Conservation (phyloP, 2,797 vertebrate species). For the Molossus molossus region DNA sequence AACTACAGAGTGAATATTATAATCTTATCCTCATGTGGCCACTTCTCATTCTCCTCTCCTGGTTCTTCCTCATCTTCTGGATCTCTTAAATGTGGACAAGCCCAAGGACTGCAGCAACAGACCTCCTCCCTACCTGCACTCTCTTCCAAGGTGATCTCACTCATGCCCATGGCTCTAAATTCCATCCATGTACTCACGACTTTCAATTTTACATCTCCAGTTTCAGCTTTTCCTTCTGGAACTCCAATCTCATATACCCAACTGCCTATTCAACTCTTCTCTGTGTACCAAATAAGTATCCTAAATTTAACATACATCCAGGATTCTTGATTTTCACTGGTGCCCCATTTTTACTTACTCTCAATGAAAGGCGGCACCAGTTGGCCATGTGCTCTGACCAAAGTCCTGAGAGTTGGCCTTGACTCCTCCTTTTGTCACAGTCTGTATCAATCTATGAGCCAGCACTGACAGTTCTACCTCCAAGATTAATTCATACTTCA, state of each 20-base stretch:
- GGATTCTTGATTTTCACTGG: background rate
- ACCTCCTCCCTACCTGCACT: background rate
- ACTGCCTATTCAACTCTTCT: background rate
- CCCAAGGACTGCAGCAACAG: background rate
- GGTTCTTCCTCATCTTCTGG: background rate
- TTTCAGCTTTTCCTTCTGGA: background rate
- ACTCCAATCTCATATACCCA: background rate
- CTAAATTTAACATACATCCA: background rate
- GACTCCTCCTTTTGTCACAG: background rate
- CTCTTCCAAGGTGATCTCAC: background rate
- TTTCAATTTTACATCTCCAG: background rate
- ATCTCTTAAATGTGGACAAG: background rate
- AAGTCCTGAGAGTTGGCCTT: background rate
- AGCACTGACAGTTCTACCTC: background rate
- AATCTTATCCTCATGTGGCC: background rate
- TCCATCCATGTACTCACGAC: background rate
- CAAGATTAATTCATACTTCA: background rate
- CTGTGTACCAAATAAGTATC: background rate
- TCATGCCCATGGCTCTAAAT: background rate
- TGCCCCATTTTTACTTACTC: background rate
- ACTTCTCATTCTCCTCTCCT: background rate
- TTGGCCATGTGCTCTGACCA: background rate
- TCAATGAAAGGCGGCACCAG: background rate
- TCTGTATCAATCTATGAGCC: background rate
- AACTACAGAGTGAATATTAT: background rate